These are phyloP conservation scores for Epistrophe eligans DNA, from an alignment of 2,888 invertebrate species.

Conservation along the genomic window DNA sequence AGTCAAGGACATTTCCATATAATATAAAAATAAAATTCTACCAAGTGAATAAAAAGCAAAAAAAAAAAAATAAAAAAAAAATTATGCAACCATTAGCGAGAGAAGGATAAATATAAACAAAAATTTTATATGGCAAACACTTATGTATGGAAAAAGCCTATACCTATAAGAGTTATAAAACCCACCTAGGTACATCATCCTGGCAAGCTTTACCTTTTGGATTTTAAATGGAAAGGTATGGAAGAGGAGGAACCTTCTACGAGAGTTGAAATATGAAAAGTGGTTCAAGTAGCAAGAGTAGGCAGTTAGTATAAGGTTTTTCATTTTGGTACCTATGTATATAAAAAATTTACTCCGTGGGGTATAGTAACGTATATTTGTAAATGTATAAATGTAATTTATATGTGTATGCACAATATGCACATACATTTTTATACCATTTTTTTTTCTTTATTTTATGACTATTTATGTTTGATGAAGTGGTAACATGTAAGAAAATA, in stretches of 20 bases:
- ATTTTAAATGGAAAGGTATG: not conserved
- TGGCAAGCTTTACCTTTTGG: conserved; percentile 14
- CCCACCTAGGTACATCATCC: not conserved
- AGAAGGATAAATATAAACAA: conserved; percentile 26
- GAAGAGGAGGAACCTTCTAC: not conserved
- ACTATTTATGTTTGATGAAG: conserved; percentile 19
- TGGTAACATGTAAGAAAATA: conserved; percentile 12
- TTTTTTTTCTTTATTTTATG: not conserved
- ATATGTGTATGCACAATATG: not conserved
- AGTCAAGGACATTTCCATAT: conserved; percentile 38
- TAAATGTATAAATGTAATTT: not conserved
- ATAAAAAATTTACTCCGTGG: not conserved
- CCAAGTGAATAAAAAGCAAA: not conserved
- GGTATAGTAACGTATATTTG: not conserved
- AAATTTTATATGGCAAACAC: conserved; percentile 31
- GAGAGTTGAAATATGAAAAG: conserved; percentile 31
- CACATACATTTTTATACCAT: too few species aligned
- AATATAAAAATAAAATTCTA: conserved; percentile 23
- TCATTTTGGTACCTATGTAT: not conserved
- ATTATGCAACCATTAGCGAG: conserved; percentile 26
- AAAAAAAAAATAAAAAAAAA: conserved; percentile 10
- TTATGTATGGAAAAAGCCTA: conserved; percentile 7
- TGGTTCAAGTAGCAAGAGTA: conserved; percentile 17
- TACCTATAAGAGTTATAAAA: not conserved
- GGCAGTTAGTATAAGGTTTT: conserved; percentile 7